These are phyloP conservation scores for Agrypnia vestita DNA, from an alignment of 1,140 invertebrate genomes.

Conservation along the genomic window DNA sequence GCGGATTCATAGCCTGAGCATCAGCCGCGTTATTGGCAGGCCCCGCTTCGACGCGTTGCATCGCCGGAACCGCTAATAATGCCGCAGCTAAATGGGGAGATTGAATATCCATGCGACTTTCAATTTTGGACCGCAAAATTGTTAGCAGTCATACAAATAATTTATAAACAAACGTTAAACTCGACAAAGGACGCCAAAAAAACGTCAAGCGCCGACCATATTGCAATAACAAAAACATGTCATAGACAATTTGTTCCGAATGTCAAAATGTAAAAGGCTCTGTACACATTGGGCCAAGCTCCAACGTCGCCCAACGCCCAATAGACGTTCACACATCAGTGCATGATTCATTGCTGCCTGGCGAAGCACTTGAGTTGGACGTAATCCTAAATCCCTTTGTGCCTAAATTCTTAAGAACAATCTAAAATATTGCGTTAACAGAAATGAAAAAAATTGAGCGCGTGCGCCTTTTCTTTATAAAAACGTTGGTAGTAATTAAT, in stretches of 20 bases:
- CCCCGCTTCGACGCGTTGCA: constrained; percentile 59
- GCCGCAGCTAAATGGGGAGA: constrained; percentile 70
- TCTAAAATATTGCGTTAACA: too few species aligned
- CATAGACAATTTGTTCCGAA: constrained; percentile 4
- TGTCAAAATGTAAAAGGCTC: too few species aligned
- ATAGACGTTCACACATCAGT: too few species aligned
- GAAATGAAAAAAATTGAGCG: too few species aligned
- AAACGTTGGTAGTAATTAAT: too few species aligned
- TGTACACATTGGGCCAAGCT: too few species aligned
- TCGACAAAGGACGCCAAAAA: constrained; percentile 41
- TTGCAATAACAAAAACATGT: constrained; percentile 36
- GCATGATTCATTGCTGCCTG: too few species aligned
- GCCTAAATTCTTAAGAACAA: too few species aligned
- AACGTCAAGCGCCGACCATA: constrained; percentile 35
- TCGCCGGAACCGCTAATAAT: constrained; percentile 65
- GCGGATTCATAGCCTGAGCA: constrained; percentile 35
- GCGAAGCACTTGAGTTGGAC: too few species aligned
- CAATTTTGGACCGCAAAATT: not conserved
- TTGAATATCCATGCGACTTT: constrained; percentile 65
- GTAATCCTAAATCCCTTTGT: too few species aligned
- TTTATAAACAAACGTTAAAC: not conserved
- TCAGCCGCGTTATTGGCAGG: constrained; percentile 27
- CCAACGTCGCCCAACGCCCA: too few species aligned
- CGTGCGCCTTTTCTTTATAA: too few species aligned
- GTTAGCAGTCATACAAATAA: constrained; percentile 2